These are phyloP conservation scores for Tachina fera DNA, from an alignment of 2,888 invertebrate species.

Conservation along the genomic window DNA sequence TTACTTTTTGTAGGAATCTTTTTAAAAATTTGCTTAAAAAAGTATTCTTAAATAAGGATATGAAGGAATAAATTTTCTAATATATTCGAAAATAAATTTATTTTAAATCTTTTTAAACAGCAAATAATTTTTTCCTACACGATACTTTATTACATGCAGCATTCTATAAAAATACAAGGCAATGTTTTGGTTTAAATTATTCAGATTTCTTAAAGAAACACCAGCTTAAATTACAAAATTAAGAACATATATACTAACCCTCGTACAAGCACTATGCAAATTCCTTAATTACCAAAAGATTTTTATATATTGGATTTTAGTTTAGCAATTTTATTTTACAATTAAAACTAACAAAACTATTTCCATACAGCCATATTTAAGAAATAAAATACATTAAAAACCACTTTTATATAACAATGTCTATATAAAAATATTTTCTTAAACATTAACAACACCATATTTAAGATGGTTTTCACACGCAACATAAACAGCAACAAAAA, in stretches of 20 bases:
- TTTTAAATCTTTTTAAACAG: no score
- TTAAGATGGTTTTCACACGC: constrained; percentile 74
- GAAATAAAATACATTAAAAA: constrained; percentile 71
- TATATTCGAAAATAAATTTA: no score
- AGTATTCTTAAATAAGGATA: no score
- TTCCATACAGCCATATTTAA: constrained; percentile 61
- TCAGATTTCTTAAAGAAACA: no score
- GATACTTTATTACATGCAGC: no score
- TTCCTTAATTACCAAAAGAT: neutral
- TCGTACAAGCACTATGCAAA: neutral
- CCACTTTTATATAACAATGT: constrained; percentile 71
- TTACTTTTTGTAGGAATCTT: no score
- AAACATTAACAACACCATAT: constrained; percentile 71
- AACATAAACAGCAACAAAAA: constrained; percentile 64
- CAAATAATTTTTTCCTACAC: no score
- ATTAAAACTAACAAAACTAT: constrained; percentile 47
- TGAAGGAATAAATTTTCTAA: no score
- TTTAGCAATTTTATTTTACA: neutral
- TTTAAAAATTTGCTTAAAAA: no score
- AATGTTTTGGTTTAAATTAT: no score
- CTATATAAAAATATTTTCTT: constrained; percentile 65
- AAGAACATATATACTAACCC: neutral
- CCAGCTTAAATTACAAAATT: neutral
- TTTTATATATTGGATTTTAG: neutral
- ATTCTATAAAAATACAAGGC: no score